phyloP scores from a whole-genome alignment of 2,888 invertebrate genomes.

The Agriopis leucophaearia region DNA sequence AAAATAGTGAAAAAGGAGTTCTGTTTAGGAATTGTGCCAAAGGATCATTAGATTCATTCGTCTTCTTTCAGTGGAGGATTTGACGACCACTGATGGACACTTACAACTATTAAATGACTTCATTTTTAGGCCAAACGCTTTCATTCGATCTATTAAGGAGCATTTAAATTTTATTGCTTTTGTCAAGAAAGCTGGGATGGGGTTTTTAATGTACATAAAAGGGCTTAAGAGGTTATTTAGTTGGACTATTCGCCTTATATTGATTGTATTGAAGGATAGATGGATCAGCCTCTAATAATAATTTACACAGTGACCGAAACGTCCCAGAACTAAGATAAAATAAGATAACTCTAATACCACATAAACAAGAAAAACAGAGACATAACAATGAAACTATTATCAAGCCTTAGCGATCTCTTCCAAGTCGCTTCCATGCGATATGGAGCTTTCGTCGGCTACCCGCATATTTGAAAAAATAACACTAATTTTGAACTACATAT shows the following conservation, averaged over 20 bases:
- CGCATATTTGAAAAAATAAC: too few species aligned
- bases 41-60: slow-evolving; percentile 41
- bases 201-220: slow-evolving; percentile 1
- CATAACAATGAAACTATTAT: too few species aligned
- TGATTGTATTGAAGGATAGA: not conserved
- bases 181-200: slow-evolving; percentile 7
- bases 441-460: too few species aligned
- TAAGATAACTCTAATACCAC: too few species aligned
- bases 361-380: too few species aligned
- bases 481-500: too few species aligned
- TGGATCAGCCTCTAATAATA: too few species aligned
- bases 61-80: slow-evolving; percentile 59
- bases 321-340: too few species aligned
- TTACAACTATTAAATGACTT: slow-evolving; percentile 55
- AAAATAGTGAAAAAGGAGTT: slow-evolving; percentile 5
- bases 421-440: too few species aligned
- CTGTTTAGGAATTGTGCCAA: slow-evolving; percentile 35
- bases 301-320: too few species aligned
- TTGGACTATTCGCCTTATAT: not conserved
- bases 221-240: not conserved
- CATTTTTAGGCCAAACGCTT: slow-evolving; percentile 54
- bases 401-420: too few species aligned
- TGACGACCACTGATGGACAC: slow-evolving; percentile 64
- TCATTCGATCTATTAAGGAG: slow-evolving; percentile 34
- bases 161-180: slow-evolving; percentile 25